These are phyloP conservation scores for Drosophila bocki DNA, from an alignment of 1,140 invertebrate genomes.

Conservation along the genomic window DNA sequence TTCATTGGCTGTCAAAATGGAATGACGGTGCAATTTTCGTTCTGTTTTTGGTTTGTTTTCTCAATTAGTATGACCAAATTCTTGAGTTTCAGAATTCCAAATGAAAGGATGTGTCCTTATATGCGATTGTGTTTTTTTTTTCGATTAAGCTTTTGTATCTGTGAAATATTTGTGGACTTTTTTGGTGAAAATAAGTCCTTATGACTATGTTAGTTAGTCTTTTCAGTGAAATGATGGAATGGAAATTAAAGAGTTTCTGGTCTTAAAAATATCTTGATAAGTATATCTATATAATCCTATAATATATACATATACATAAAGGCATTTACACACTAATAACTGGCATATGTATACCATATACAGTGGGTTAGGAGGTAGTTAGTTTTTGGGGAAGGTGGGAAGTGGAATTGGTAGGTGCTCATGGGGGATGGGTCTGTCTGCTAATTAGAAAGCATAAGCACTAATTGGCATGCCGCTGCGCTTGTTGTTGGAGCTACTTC, in stretches of 20 bases:
- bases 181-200: neutral
- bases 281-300: no score
- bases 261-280: neutral
- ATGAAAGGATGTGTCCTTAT: conserved; percentile 17
- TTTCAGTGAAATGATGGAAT: neutral
- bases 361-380: neutral
- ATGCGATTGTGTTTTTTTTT: neutral
- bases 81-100: conserved; percentile 9
- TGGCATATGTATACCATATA: neutral
- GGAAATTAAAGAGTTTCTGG: neutral
- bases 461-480: conserved; percentile 75
- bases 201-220: neutral
- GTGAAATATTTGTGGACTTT: conserved; percentile 34
- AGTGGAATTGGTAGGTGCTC: conserved; percentile 6
- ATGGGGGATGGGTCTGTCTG: conserved; percentile 32
- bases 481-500: conserved; percentile 31
- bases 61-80: conserved; percentile 4
- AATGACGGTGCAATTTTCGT: conserved; percentile 31
- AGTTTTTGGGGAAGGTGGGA: neutral
- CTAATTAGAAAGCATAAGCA: conserved; percentile 81
- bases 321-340: conserved; percentile 10
- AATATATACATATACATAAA: neutral
- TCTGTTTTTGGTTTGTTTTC: conserved; percentile 1
- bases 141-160: neutral
- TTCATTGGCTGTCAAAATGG: conserved; percentile 19